A percentile compares a stretch with the other conserved stretches of the same genome.
Conservation (phyloP, 2,113 vertebrate genomes). For the Terrapene triunguis region DNA sequence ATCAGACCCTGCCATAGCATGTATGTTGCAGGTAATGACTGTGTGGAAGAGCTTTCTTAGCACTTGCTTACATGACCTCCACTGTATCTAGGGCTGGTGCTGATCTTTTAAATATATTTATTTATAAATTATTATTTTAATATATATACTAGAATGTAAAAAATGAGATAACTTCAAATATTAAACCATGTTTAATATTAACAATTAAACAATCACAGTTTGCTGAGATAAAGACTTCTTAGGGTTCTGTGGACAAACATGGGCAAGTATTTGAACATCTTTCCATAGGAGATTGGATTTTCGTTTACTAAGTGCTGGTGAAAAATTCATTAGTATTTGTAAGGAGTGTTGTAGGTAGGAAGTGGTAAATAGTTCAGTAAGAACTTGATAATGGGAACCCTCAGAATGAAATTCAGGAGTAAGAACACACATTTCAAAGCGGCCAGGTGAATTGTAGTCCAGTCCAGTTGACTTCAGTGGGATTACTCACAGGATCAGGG, state of each 20-base stretch:
- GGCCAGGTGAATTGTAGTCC: background rate
- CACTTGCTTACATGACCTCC: background rate
- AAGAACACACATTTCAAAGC: background rate
- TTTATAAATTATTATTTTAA: background rate
- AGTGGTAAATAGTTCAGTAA: background rate
- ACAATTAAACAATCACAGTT: background rate
- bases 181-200: background rate
- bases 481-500: background rate
- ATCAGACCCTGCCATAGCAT: background rate
- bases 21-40: rapidly evolving
- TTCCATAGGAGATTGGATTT: background rate
- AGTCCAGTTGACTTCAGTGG: background rate
- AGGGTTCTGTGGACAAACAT: background rate
- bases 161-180: background rate
- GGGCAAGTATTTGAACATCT: background rate
- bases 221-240: background rate
- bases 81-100: background rate
- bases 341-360: background rate
- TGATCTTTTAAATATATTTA: background rate
- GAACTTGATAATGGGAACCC: background rate
- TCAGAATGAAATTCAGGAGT: background rate
- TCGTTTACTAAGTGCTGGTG: background rate
- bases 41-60: background rate
- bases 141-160: background rate
- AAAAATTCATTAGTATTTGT: background rate